phyloP scores from a whole-genome alignment of 2,888 invertebrate species.

The Dryadula phaetusa region DNA sequence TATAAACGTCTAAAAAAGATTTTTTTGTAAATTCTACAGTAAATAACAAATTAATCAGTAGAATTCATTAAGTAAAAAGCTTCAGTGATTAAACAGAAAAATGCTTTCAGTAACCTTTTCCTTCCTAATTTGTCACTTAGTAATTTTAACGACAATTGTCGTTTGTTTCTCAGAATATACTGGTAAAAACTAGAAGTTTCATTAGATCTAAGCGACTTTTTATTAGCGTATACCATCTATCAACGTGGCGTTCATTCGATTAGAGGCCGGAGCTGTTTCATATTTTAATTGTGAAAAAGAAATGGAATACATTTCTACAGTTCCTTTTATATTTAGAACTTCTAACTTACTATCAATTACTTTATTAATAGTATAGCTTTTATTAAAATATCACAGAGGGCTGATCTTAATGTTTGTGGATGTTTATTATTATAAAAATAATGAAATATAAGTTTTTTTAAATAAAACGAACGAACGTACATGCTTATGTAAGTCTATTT shows the following conservation, averaged over 20 bases:
- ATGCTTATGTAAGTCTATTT: not conserved
- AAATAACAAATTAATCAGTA: not conserved
- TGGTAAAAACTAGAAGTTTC: slow-evolving; percentile 32
- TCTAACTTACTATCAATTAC: not conserved
- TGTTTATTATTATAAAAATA: no score
- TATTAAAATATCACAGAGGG: no score
- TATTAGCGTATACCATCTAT: slow-evolving; percentile 31
- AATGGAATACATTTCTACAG: slow-evolving; percentile 14
- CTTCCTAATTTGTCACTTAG: not conserved
- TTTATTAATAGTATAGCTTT: not conserved
- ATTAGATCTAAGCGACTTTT: slow-evolving; percentile 33
- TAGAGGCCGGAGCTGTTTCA: slow-evolving; percentile 25
- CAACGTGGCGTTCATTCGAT: slow-evolving; percentile 37
- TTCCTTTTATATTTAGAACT: not conserved
- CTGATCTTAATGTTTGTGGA: not conserved
- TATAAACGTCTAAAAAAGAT: not conserved
- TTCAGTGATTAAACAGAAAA: not conserved
- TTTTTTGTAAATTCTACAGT: not conserved
- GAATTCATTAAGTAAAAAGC: not conserved
- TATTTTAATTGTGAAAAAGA: slow-evolving; percentile 37
- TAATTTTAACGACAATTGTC: not conserved
- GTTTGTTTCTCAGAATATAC: slow-evolving; percentile 26
- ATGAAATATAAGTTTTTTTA: no score
- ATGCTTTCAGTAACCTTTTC: not conserved
- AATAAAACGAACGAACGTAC: not conserved